Evolutionary conservation across 2,113 vertebrate genomes (phyloP).

Genomic region (Ceyx melanurus): DNA sequence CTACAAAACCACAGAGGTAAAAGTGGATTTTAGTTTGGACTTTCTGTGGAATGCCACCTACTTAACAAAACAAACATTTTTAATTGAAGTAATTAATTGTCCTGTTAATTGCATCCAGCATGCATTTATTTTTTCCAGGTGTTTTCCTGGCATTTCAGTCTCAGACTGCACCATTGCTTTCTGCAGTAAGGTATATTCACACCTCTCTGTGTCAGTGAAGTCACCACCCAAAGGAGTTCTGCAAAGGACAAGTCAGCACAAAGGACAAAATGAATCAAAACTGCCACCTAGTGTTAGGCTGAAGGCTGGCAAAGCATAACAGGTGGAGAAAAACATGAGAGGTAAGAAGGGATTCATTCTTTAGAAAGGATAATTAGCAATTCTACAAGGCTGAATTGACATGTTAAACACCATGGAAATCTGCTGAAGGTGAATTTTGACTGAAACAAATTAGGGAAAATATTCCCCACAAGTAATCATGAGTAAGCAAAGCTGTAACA

Average conservation of each 20-base stretch:
- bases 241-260: fast-evolving
- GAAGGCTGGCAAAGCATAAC: neutral
- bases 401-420: neutral
- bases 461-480: neutral
- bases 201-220: neutral
- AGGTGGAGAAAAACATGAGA: fast-evolving
- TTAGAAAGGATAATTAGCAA: no score
- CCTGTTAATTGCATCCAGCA: neutral
- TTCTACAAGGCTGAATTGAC: neutral
- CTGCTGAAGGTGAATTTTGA: neutral
- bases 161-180: neutral
- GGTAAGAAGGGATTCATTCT: no score
- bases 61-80: neutral
- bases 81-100: neutral
- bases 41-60: neutral
- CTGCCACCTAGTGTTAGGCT: conserved; percentile 1
- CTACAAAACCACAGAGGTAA: neutral
- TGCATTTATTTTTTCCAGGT: neutral
- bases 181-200: neutral
- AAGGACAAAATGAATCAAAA: neutral
- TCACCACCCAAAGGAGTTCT: neutral
- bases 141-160: neutral
- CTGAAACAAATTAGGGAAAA: neutral
- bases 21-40: neutral
- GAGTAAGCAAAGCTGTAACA: neutral